phyloP scores from a whole-genome alignment of 1,140 invertebrate species.

The Cephus cinctus region DNA sequence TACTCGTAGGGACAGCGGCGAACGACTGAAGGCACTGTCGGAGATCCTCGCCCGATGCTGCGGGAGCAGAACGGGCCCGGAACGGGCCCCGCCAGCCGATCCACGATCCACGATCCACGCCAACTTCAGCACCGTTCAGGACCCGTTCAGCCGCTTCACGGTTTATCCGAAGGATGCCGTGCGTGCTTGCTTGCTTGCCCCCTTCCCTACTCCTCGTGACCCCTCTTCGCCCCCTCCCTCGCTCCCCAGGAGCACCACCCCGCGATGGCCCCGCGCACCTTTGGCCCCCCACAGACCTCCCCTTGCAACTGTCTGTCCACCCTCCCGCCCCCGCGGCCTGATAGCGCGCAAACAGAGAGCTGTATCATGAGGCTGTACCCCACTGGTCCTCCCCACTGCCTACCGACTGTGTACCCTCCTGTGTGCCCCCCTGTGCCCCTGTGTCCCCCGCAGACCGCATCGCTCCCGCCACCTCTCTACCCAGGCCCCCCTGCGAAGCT shows the following conservation, averaged over 20 bases:
- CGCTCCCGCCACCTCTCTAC: too few relatives aligned
- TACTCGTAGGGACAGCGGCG: conserved; percentile 43
- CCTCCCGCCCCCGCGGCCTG: too few relatives aligned
- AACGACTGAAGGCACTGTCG: conserved; percentile 44
- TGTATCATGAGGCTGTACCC: too few relatives aligned
- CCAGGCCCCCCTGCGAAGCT: conserved; percentile 30
- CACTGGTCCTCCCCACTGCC: too few relatives aligned
- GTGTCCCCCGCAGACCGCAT: too few relatives aligned
- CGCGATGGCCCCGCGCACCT: too few relatives aligned
- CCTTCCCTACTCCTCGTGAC: conserved; percentile 14
- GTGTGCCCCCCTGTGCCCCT: too few relatives aligned
- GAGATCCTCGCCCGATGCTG: conserved; percentile 19
- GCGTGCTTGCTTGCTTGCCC: conserved; percentile 6
- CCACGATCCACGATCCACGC: conserved; percentile 13
- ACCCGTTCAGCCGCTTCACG: conserved; percentile 45
- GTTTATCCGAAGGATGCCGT: conserved; percentile 37
- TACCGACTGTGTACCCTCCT: too few relatives aligned
- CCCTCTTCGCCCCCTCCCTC: conserved; percentile 26
- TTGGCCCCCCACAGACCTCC: too few relatives aligned
- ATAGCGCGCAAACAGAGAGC: too few relatives aligned
- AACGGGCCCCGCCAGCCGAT: neutral
- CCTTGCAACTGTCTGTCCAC: too few relatives aligned
- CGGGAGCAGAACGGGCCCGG: neutral
- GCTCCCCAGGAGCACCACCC: conserved; percentile 5
- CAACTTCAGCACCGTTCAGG: conserved; percentile 25